A percentile compares a stretch with the other conserved stretches of the same genome.
Conservation (phyloP, 2,888 invertebrate species). For the Lepidocyrtinus sp. region DNA sequence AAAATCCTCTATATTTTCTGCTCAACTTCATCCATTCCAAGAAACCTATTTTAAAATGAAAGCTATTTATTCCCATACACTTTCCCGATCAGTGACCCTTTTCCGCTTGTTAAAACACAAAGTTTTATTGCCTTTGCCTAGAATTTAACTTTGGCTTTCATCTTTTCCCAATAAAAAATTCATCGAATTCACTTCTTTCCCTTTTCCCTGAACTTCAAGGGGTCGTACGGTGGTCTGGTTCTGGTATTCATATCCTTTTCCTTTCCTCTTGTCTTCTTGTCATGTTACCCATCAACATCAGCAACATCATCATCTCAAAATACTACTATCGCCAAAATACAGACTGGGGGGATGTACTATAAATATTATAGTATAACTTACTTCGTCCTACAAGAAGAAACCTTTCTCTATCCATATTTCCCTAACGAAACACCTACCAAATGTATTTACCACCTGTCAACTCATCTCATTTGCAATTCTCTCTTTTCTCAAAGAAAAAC, state of each 20-base stretch:
- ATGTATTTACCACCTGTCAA: conserved; percentile 55
- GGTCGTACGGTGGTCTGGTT: conserved; percentile 3
- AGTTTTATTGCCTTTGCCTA: too few relatives aligned
- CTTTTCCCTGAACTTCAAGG: conserved; percentile 3
- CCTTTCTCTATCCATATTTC: conserved; percentile 13
- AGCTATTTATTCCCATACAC: too few relatives aligned
- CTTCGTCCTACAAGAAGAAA: not conserved
- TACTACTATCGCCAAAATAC: not conserved
- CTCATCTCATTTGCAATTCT: conserved; percentile 54
- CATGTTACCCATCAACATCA: conserved; percentile 49
- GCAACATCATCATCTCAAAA: conserved; percentile 14
- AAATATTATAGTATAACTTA: too few relatives aligned
- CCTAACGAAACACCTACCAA: not conserved
- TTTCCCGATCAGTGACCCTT: not conserved
- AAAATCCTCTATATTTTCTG: not conserved
- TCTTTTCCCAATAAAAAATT: conserved; percentile 39
- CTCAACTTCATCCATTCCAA: too few relatives aligned
- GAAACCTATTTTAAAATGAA: too few relatives aligned
- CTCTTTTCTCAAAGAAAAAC: conserved; percentile 21
- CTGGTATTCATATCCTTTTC: conserved; percentile 12
- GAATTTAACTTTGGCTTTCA: not conserved
- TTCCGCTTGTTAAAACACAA: not conserved
- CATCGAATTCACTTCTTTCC: conserved; percentile 32
- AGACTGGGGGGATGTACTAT: too few relatives aligned
- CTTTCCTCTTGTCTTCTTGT: conserved; percentile 32